Evolutionary conservation across 1,140 invertebrate species (phyloP), one percentile per base, ranked within the genome.

Genomic region (Neuroterus valhalla): DNA sequence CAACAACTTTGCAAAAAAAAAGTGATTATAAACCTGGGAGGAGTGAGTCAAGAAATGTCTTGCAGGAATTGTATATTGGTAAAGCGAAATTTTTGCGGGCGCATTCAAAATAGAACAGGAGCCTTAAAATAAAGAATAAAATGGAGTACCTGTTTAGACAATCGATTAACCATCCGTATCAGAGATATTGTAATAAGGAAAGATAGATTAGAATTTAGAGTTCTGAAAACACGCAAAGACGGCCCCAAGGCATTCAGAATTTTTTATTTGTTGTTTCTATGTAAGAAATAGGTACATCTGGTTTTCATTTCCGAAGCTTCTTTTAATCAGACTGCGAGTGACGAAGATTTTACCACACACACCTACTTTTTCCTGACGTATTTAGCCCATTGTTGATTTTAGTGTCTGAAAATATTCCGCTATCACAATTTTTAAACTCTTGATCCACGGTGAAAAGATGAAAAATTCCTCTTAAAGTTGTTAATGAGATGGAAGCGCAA

Each of bases 91-190:
- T 62, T 66, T 31, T 52, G 5, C 10, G 31, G 31, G 6, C 31
- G 31, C 10, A 5, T 38, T 31, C 46, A 71, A 67, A 66, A 66
- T 52, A 67, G 19, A 45, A 66, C 31, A 19, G 17, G 52, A 12
- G 11, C n/a, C 2, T 26, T 21, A 17, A 68, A 68, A 72, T 46
- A 31, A 19, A 67, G 44, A 72, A 42, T 72, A 31, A 72, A 66
- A 48, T 21, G 21, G 68, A 71, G 55, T 26, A 48, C 73, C 74
- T 77, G 68, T 71, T 74, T 70, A 69, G 23, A 6, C 70, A 50
- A 66, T 74, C 68, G 71, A 78, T 78, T 71, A 78, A 69, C 12
- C 70, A 70, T 78, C 74, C 72, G 46, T 78, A 72, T 72, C 55
- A 75, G 66, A 78, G 72, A 14, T 48, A 48, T 66, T 21, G 68